These are phyloP conservation scores for Neolamprologus cancellatus DNA, from an alignment of 2,113 vertebrate species.

Conservation along the genomic window DNA sequence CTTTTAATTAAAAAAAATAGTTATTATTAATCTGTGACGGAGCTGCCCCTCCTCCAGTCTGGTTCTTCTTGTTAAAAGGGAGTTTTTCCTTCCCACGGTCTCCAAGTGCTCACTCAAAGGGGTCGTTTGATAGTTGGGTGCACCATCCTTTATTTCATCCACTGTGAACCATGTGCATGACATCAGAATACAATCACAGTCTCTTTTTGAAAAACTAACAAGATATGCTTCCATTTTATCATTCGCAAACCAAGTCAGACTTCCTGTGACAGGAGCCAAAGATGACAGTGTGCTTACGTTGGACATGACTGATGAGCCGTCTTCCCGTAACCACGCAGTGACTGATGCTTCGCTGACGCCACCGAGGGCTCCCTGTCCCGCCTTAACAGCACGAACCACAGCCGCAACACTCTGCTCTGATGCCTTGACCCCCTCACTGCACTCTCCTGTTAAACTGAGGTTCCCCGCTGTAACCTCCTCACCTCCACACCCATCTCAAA, in stretches of 20 bases:
- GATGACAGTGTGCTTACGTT: neutral
- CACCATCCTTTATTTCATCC: neutral
- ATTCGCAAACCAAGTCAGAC: neutral
- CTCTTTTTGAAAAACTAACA: neutral
- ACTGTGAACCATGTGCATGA: neutral
- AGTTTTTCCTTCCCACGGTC: neutral
- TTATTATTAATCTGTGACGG: neutral
- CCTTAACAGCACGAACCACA: neutral
- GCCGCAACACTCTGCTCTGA: neutral
- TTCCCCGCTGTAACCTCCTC: conserved; percentile 17
- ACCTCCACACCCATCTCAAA: conserved; percentile 34
- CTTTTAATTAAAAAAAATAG: neutral
- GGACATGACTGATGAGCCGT: neutral
- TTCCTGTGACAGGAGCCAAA: neutral
- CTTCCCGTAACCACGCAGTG: neutral
- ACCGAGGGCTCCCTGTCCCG: neutral
- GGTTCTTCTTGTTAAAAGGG: neutral
- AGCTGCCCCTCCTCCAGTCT: neutral
- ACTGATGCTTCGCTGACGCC: neutral
- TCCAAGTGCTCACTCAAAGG: neutral
- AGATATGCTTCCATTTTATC: neutral
- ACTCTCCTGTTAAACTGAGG: conserved; percentile 9
- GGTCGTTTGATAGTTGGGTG: neutral
- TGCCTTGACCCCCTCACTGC: neutral
- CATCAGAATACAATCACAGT: neutral